Base-by-base conservation (phyloP, 2,888 invertebrate genomes). In the Ceramica pisi region DNA sequence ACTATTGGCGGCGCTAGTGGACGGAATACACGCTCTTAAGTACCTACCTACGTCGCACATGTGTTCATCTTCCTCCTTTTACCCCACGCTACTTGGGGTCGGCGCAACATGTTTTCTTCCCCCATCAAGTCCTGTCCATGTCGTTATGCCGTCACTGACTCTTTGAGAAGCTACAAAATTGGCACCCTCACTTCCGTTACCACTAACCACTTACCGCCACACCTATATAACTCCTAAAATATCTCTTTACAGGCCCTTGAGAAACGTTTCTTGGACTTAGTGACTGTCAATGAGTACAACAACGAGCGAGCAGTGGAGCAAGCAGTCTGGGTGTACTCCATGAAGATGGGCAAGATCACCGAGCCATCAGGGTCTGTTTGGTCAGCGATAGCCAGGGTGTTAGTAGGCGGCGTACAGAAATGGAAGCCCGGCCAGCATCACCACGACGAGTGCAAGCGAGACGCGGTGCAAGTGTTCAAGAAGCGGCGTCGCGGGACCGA, bases 251-350 rank as follows among this genome's bases (percentile, higher is more conserved):
- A 85, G 85, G 31, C 12, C 0, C 60, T 85, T 19, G 62, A 71
- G 16, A 57, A 48, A 12, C 81, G 86, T n/a, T 81, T 64, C 63
- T 1, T 1, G 0, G 79, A 85, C 31, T 61, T 84, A 41, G 10
- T 63, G n/a, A 48, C 44, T 10, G 57, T 71, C n/a, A 86, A 86
- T 66, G 66, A 73, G 35, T 85, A 74, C 55, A 81, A 85, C 35
- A 86, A 86, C 48, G 51, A 75, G 0, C 77, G 71, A 7, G 81
- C 86, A 8, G 75, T 85, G 44, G 68, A 81, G 31, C 75, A 67
- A 19, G 85, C 85, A 1, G 68, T 81, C 31, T 60, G 38, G 48
- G 16, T 71, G 35, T 86, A 86, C 68, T 65, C 51, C 12, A 67
- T 71, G 35, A 66, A 63, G 16, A 84, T 86, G 75, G 66, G 75